Evolutionary conservation across 2,888 invertebrate species (phyloP).

Genomic region (Galerucella calmariensis): DNA sequence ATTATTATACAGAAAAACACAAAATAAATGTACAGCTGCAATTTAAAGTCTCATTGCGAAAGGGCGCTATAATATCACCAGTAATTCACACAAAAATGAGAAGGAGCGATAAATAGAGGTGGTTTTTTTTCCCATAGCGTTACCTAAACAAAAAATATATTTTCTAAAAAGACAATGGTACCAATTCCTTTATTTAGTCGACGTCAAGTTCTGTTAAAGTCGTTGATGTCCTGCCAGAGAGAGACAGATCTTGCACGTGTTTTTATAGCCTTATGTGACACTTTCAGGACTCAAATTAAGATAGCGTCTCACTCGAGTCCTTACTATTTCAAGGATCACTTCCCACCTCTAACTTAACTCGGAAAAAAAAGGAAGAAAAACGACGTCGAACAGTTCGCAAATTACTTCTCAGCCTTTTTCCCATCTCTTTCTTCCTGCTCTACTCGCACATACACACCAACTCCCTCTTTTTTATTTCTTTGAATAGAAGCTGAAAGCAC

Average conservation of each 20-base stretch:
- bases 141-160: not conserved
- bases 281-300: too few species aligned
- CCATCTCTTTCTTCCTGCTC: not conserved
- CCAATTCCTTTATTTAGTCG: too few species aligned
- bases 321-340: not conserved
- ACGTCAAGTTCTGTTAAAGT: too few species aligned
- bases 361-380: not conserved
- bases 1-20: not conserved
- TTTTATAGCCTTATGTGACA: too few species aligned
- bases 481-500: slow-evolving; percentile 15
- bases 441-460: not conserved
- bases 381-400: slow-evolving; percentile 9
- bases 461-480: slow-evolving; percentile 11
- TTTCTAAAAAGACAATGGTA: too few species aligned
- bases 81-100: slow-evolving; percentile 7
- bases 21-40: not conserved
- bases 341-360: slow-evolving; percentile 9
- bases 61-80: not conserved
- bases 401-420: slow-evolving; percentile 12
- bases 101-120: not conserved
- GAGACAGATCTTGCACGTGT: too few species aligned
- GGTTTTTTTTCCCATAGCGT: not conserved
- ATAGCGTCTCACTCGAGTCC: too few species aligned
- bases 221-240: too few species aligned
- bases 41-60: slow-evolving; percentile 7